phyloP scores from a whole-genome alignment of 2,888 invertebrate species.

The Eristalis tenax region DNA sequence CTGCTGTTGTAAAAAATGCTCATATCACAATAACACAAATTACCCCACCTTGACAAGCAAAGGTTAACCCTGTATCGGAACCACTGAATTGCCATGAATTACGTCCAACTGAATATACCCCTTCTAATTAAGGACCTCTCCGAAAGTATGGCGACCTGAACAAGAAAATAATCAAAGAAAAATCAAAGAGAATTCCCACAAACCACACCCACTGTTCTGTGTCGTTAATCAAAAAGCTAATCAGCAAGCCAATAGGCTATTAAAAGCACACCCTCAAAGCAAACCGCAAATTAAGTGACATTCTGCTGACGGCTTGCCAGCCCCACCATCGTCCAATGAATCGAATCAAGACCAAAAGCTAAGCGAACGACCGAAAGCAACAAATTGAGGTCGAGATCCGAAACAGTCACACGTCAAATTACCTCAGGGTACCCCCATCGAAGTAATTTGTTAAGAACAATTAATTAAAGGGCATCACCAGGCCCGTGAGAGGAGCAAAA shows the following conservation, averaged over 20 bases:
- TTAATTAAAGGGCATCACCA: conserved; percentile 52
- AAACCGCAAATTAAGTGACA: conserved; percentile 64
- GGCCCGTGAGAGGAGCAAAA: neutral
- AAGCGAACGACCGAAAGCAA: conserved; percentile 30
- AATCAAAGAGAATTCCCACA: neutral
- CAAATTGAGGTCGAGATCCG: conserved; percentile 59
- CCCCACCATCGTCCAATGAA: conserved; percentile 18
- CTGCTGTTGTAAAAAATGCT: too few relatives aligned
- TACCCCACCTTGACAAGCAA: neutral
- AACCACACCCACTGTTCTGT: conserved; percentile 22
- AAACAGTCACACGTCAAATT: conserved; percentile 59
- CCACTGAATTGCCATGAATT: conserved; percentile 27
- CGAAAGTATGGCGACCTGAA: neutral
- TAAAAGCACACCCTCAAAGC: conserved; percentile 48
- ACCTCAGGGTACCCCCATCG: conserved; percentile 37
- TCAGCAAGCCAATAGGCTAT: conserved; percentile 60
- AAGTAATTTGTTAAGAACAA: conserved; percentile 64
- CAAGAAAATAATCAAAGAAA: neutral
- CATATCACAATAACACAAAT: neutral
- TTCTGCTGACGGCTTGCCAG: conserved; percentile 46
- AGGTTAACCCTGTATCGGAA: too few relatives aligned
- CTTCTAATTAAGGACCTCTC: conserved; percentile 7
- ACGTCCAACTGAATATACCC: conserved; percentile 33
- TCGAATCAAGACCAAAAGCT: neutral
- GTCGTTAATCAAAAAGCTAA: conserved; percentile 63